Evolutionary conservation across 2,113 vertebrate species (phyloP).

Genomic region (Hepsetus odoe): DNA sequence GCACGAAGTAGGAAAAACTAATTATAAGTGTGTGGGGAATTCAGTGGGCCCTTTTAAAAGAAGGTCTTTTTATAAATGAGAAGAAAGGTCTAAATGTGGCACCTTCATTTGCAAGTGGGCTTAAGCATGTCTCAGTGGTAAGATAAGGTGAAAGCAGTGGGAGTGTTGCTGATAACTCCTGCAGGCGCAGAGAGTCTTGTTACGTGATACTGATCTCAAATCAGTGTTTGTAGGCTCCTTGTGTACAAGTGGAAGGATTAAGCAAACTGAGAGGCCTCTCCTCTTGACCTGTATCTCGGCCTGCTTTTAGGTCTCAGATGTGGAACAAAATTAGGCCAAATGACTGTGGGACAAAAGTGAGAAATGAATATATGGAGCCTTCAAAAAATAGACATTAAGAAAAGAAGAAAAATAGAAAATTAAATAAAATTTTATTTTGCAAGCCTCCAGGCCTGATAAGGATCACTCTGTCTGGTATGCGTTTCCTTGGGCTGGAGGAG

Average conservation of each 20-base stretch:
- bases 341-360: neutral
- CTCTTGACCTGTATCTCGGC: conserved; percentile 12
- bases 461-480: conserved; percentile 63
- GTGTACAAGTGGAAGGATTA: conserved; percentile 21
- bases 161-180: conserved; percentile 41
- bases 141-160: conserved; percentile 44
- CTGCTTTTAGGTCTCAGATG: conserved; percentile 20
- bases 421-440: conserved; percentile 38
- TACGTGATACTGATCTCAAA: conserved; percentile 51
- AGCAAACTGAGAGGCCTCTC: conserved; percentile 14
- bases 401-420: conserved; percentile 30
- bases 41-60: neutral
- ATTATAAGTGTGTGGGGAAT: too few relatives aligned
- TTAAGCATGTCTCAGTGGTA: conserved; percentile 35
- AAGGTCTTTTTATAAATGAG: neutral
- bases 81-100: neutral
- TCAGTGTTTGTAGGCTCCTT: conserved; percentile 29
- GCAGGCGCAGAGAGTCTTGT: conserved; percentile 16
- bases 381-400: neutral
- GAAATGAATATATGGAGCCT: neutral
- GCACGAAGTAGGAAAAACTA: too few relatives aligned
- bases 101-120: neutral
- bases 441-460: conserved; percentile 57
- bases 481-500: conserved; percentile 57
- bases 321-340: neutral